These are phyloP conservation scores for Pomacea canaliculata DNA, from an alignment of 2,888 invertebrate genomes.

Conservation along the genomic window DNA sequence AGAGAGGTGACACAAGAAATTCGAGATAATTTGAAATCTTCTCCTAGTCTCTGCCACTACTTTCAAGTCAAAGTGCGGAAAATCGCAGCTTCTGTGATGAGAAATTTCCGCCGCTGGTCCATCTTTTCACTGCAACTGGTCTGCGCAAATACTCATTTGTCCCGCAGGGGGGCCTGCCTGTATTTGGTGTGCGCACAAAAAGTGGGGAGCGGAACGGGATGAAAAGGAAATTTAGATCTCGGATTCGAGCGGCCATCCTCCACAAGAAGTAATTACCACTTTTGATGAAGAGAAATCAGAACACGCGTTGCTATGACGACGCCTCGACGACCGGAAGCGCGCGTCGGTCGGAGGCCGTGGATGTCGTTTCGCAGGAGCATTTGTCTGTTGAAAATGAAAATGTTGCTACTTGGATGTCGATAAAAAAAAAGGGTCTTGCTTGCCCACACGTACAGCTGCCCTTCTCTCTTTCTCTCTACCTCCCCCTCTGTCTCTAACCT, in stretches of 20 bases:
- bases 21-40: conserved; percentile 17
- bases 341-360: conserved; percentile 34
- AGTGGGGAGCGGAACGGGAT: conserved; percentile 23
- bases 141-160: conserved; percentile 23
- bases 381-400: conserved; percentile 34
- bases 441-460: too few relatives aligned
- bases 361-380: conserved; percentile 28
- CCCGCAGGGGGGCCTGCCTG: neutral
- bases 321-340: conserved; percentile 39
- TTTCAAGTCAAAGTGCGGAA: conserved; percentile 17
- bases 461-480: too few relatives aligned
- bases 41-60: conserved; percentile 4
- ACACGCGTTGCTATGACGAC: conserved; percentile 39
- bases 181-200: conserved; percentile 23
- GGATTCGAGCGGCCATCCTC: conserved; percentile 30
- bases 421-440: neutral
- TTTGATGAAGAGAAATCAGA: conserved; percentile 43
- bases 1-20: conserved; percentile 11
- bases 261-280: conserved; percentile 40
- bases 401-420: conserved; percentile 27
- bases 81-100: conserved; percentile 19
- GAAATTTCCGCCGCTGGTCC: conserved; percentile 7
- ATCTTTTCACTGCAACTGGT: conserved; percentile 2
- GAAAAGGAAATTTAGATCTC: conserved; percentile 37
- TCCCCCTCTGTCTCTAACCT: too few relatives aligned